A percentile compares a stretch with the other conserved stretches of the same genome.
Evolutionary conservation across 2,797 vertebrate genomes (phyloP).

Genomic region (Danio jaintianensis): DNA sequence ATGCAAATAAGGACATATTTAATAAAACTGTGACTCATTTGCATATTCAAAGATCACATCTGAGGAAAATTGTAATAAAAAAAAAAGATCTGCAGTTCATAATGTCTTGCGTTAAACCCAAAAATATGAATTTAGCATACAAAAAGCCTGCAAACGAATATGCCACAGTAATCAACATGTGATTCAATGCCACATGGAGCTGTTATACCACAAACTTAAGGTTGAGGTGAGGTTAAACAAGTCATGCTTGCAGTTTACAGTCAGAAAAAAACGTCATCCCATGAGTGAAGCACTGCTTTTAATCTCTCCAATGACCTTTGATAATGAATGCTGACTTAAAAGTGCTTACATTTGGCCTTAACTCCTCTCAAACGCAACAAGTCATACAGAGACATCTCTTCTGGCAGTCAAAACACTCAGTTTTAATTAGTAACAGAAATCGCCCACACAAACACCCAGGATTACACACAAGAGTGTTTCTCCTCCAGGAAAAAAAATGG

Average conservation of each 20-base stretch:
- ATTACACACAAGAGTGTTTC: constrained; percentile 36
- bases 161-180: background rate
- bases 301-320: constrained; percentile 4
- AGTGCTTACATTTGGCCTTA: constrained; percentile 43
- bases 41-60: too few species aligned
- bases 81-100: too few species aligned
- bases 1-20: too few species aligned
- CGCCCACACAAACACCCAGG: constrained; percentile 52
- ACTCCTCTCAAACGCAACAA: constrained; percentile 29
- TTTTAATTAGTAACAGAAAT: constrained; percentile 62
- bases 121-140: background rate
- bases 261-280: background rate
- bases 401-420: constrained; percentile 52
- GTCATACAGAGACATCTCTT: constrained; percentile 41
- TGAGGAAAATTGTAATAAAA: too few species aligned
- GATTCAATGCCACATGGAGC: background rate
- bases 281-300: background rate
- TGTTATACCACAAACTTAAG: background rate
- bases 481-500: constrained; percentile 35
- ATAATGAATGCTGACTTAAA: constrained; percentile 50
- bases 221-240: background rate
- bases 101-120: too few species aligned
- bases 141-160: constrained; percentile 1
- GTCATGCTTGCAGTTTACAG: background rate
- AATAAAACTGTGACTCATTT: too few species aligned